Percentiles rank a stretch among this genome's conserved stretches.
Conservation (phyloP, 2,113 vertebrate genomes). For the Oreocharis arfaki region DNA sequence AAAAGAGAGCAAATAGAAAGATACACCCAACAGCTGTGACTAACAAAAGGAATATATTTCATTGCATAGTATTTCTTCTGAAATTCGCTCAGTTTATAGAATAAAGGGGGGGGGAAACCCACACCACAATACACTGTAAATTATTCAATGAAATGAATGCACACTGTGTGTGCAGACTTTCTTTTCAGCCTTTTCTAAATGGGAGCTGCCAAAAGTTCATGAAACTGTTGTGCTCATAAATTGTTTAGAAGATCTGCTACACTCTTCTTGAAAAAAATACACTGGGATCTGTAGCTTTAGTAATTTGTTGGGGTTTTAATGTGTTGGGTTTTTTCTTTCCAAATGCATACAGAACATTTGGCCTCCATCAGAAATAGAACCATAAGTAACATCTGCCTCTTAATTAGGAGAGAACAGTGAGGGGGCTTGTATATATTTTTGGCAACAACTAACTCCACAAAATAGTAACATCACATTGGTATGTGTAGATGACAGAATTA, state of each 20-base stretch:
- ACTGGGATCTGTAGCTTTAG: not conserved
- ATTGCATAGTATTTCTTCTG: not conserved
- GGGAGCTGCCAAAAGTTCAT: not conserved
- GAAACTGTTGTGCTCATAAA: not conserved
- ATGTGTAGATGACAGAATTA: not conserved
- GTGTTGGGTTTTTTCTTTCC: not conserved
- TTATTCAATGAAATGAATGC: not conserved
- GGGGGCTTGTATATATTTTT: not conserved
- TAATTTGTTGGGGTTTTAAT: not conserved
- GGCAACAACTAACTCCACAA: not conserved
- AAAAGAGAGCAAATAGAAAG: not conserved
- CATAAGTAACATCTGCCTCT: not conserved
- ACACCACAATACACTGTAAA: not conserved
- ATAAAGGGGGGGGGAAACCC: fast-evolving
- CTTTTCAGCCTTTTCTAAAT: not conserved
- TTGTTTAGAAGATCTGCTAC: not conserved
- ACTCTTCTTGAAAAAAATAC: not conserved
- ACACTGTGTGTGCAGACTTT: not conserved
- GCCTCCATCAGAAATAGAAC: not conserved
- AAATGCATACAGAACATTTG: not conserved
- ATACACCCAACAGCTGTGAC: not conserved
- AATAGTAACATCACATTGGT: not conserved
- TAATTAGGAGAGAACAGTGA: not conserved
- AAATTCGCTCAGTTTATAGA: not conserved
- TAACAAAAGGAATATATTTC: not conserved